phyloP scores from a whole-genome alignment of 2,113 vertebrate genomes.

The Aegotheles bennettii region DNA sequence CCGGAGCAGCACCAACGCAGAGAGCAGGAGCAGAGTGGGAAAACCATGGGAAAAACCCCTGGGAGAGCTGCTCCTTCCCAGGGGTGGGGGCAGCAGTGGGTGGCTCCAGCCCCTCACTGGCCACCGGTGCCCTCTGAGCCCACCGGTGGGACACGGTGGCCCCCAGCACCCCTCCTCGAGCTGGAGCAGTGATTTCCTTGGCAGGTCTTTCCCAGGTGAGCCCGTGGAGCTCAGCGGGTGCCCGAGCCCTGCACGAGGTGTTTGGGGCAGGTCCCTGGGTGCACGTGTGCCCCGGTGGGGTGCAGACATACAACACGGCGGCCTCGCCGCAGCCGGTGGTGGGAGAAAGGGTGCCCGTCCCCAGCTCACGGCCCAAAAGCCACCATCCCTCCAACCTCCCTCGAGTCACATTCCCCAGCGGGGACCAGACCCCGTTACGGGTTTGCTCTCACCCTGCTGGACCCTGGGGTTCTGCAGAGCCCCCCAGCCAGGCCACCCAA shows the following conservation, averaged over 20 bases:
- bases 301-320: not conserved
- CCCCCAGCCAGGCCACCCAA: not conserved
- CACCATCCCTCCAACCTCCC: not conserved
- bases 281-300: fast-evolving
- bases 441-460: fast-evolving
- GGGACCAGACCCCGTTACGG: fast-evolving
- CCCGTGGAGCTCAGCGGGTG: fast-evolving
- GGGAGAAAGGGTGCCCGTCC: not conserved
- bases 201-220: not conserved
- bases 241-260: fast-evolving
- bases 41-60: fast-evolving
- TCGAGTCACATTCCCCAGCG: fast-evolving
- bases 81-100: fast-evolving
- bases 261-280: not conserved
- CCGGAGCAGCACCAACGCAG: not conserved
- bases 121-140: not conserved
- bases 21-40: not conserved
- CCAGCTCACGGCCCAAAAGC: not conserved
- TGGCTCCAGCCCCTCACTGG: not conserved
- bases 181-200: fast-evolving
- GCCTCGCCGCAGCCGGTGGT: not conserved
- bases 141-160: fast-evolving
- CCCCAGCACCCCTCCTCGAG: not conserved
- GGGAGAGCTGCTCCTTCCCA: not conserved
- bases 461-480: not conserved